These are phyloP conservation scores for Nymphalis polychloros DNA, from an alignment of 2,888 invertebrate species.

Conservation along the genomic window DNA sequence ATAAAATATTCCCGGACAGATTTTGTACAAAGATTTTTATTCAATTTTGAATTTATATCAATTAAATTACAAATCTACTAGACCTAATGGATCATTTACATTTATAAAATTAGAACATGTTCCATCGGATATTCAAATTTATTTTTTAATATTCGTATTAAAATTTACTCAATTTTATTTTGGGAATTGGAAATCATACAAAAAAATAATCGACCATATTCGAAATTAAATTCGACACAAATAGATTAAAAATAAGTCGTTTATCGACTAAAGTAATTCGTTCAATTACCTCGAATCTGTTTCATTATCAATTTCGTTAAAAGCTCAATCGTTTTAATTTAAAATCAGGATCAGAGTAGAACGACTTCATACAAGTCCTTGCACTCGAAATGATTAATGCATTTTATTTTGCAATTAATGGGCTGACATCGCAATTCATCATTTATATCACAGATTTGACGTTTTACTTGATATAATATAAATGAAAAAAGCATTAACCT, in stretches of 20 bases:
- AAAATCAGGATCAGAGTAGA: slow-evolving; percentile 7
- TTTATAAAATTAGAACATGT: too few species aligned
- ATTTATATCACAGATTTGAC: slow-evolving; percentile 21
- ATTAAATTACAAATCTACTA: too few species aligned
- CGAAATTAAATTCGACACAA: not conserved
- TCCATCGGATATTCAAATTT: too few species aligned
- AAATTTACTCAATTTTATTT: too few species aligned
- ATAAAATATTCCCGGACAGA: too few species aligned
- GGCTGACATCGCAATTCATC: slow-evolving; percentile 17
- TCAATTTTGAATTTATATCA: too few species aligned
- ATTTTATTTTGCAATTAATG: slow-evolving; percentile 21
- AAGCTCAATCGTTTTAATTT: slow-evolving; percentile 9
- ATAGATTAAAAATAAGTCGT: too few species aligned
- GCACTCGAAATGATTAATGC: slow-evolving; percentile 19
- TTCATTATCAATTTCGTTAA: slow-evolving; percentile 1
- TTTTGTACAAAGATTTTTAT: too few species aligned
- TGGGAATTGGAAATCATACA: not conserved
- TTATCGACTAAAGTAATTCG: not conserved
- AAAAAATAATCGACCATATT: not conserved
- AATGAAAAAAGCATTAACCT: slow-evolving; percentile 9
- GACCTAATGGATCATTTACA: too few species aligned
- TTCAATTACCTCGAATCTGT: not conserved
- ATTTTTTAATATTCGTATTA: too few species aligned
- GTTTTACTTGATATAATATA: slow-evolving; percentile 18
- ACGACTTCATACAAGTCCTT: slow-evolving; percentile 7